phyloP scores from a whole-genome alignment of 2,797 vertebrate genomes.

The Clarias fuscus region DNA sequence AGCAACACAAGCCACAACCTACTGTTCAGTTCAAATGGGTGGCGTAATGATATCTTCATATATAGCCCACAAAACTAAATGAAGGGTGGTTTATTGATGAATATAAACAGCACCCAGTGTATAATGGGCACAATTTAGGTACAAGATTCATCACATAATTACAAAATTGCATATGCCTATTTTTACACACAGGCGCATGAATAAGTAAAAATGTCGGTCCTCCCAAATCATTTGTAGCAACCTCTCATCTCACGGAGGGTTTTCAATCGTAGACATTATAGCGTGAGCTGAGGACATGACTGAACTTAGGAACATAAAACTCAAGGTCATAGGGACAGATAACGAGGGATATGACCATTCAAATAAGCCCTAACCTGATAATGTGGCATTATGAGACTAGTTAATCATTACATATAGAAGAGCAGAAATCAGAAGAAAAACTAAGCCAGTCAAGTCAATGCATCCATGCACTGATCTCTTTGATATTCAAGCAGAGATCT shows the following conservation, averaged over 20 bases:
- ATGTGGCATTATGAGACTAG: neutral
- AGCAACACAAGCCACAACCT: slow-evolving; percentile 69
- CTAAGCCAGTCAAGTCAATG: neutral
- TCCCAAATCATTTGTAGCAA: neutral
- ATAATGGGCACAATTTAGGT: neutral
- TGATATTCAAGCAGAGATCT: neutral
- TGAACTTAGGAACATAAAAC: neutral
- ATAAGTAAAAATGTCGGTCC: neutral
- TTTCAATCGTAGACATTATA: neutral
- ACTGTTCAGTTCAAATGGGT: slow-evolving; percentile 60
- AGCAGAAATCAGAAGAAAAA: neutral
- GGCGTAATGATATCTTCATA: slow-evolving; percentile 57
- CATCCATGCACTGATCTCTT: neutral
- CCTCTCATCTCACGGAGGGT: neutral
- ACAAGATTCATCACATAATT: neutral
- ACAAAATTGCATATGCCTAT: neutral
- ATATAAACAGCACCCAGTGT: slow-evolving; percentile 12
- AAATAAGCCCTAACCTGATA: neutral
- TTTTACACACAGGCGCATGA: neutral
- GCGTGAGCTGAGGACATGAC: too few relatives aligned
- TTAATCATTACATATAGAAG: slow-evolving; percentile 9
- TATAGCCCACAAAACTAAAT: slow-evolving; percentile 45
- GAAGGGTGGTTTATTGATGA: slow-evolving; percentile 6
- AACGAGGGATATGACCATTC: neutral
- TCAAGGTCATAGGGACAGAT: neutral